These are phyloP conservation scores for Tenthredo notha DNA, from an alignment of 2,888 invertebrate species.

Conservation along the genomic window DNA sequence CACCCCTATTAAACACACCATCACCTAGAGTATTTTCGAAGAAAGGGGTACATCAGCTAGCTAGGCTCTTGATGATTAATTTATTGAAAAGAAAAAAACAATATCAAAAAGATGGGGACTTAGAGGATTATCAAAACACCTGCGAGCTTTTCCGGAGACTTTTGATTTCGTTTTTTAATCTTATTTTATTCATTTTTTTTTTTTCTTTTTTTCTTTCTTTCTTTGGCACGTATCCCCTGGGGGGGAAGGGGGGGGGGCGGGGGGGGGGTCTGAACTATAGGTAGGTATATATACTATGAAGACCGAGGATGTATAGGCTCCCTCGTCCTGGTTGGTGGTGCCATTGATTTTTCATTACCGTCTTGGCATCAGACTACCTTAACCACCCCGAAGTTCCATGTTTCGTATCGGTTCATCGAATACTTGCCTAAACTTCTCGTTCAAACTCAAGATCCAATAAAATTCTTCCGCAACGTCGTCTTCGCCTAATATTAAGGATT, in stretches of 20 bases:
- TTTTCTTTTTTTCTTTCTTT: neutral
- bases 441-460: conserved; percentile 30
- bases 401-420: conserved; percentile 23
- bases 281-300: neutral
- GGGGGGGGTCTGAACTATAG: neutral
- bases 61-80: neutral
- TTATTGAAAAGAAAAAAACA: neutral
- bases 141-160: neutral
- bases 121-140: no score
- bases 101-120: neutral
- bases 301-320: neutral
- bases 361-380: conserved; percentile 20
- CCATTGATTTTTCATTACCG: conserved; percentile 41
- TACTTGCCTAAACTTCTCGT: conserved; percentile 1
- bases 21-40: neutral
- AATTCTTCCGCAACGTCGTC: conserved; percentile 24
- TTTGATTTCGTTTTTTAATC: neutral
- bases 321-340: neutral
- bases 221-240: neutral
- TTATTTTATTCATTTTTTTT: neutral
- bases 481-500: conserved; percentile 20
- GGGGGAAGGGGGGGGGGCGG: no score
- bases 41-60: neutral
- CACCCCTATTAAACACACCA: neutral
- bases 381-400: neutral